Percentiles rank a stretch among this genome's conserved stretches.
Conservation (phyloP, 2,888 invertebrate species). For the Drosophila tanythrix region DNA sequence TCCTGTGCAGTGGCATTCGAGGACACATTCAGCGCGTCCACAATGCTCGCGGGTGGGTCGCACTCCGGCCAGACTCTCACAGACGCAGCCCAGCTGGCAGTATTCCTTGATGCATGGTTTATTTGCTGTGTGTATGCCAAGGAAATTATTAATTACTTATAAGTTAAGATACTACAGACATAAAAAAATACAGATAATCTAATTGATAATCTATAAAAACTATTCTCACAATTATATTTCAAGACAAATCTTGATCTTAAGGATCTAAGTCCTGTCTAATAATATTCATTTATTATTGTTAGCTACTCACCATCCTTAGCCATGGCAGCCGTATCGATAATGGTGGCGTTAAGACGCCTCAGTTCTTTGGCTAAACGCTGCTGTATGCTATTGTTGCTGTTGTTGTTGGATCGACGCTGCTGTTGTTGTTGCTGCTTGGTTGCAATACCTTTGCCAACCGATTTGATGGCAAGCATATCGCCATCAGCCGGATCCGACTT, state of each 20-base stretch:
- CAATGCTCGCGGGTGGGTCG: conserved; percentile 87
- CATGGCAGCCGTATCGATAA: conserved; percentile 86
- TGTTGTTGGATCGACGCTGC: neutral
- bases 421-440: conserved; percentile 14
- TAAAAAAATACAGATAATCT: neutral
- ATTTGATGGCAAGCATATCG: conserved; percentile 6
- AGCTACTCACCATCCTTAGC: conserved; percentile 67
- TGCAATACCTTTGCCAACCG: conserved; percentile 17
- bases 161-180: neutral
- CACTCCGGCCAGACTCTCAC: conserved; percentile 86
- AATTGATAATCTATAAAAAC: neutral
- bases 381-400: conserved; percentile 63
- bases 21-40: conserved; percentile 85
- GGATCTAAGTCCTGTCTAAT: neutral
- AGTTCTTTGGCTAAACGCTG: conserved; percentile 86
- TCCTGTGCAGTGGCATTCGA: conserved; percentile 85
- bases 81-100: conserved; percentile 89
- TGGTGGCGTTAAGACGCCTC: conserved; percentile 88
- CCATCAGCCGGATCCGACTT: conserved; percentile 33
- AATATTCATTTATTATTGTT: neutral
- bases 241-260: too few species aligned
- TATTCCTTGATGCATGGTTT: conserved; percentile 86
- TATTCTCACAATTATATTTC: neutral
- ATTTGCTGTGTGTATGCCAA: conserved; percentile 52
- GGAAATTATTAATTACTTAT: neutral